Conservation (phyloP, 2,888 invertebrate species). For the Blastobasis adustella region DNA sequence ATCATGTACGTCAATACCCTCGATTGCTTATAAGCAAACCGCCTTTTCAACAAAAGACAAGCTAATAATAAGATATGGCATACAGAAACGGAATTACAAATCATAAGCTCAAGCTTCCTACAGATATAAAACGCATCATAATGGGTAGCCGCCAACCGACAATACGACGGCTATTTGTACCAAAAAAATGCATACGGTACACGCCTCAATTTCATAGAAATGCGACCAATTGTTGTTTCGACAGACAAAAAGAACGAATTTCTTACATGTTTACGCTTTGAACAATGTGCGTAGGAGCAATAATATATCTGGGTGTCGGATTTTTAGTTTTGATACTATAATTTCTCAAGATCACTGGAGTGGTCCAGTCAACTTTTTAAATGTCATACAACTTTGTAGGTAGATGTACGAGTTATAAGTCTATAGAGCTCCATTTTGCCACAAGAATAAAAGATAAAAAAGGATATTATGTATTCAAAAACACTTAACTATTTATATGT, state of each 20-base stretch:
- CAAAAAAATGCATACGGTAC: conserved; percentile 30
- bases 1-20: too few relatives aligned
- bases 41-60: conserved; percentile 41
- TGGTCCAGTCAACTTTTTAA: too few relatives aligned
- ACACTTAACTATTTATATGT: too few relatives aligned
- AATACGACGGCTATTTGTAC: conserved; percentile 44
- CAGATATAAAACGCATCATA: conserved; percentile 47
- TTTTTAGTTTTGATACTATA: too few relatives aligned
- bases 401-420: too few relatives aligned
- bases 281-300: conserved; percentile 55
- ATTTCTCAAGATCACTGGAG: too few relatives aligned
- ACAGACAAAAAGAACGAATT: conserved; percentile 50
- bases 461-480: too few relatives aligned
- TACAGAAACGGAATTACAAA: conserved; percentile 20
- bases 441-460: too few relatives aligned
- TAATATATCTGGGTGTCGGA: conserved; percentile 18
- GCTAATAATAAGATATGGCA: conserved; percentile 28
- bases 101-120: conserved; percentile 44
- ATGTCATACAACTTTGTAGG: too few relatives aligned
- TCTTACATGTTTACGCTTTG: conserved; percentile 53
- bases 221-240: conserved; percentile 37
- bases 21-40: conserved; percentile 24
- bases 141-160: conserved; percentile 40
- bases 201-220: conserved; percentile 34
- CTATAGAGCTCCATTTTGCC: too few relatives aligned